Percentiles rank a stretch among this genome's conserved stretches.
Evolutionary conservation across 2,888 invertebrate species (phyloP).

Genomic region (Tetragnatha montana): DNA sequence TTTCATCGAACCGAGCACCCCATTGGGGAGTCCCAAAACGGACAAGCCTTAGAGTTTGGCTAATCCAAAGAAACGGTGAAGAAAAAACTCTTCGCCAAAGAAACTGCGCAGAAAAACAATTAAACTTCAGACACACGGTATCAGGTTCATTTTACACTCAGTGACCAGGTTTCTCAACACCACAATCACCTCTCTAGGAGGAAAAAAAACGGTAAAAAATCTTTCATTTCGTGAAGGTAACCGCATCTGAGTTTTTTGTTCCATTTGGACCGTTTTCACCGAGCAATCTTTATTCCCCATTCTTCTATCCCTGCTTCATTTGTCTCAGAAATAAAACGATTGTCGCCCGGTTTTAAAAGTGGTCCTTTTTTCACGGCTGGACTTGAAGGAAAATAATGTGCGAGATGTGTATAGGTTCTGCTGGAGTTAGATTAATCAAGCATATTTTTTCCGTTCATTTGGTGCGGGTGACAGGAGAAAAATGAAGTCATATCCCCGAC

Average conservation of each 20-base stretch:
- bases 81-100: slow-evolving; percentile 19
- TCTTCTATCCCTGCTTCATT: slow-evolving; percentile 46
- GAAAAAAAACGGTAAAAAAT: slow-evolving; percentile 35
- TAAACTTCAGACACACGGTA: slow-evolving; percentile 53
- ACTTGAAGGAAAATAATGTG: neutral
- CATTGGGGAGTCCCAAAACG: neutral
- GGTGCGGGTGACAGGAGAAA: too few species aligned
- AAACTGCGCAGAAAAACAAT: slow-evolving; percentile 58
- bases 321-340: slow-evolving; percentile 19
- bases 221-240: slow-evolving; percentile 40
- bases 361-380: neutral
- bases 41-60: slow-evolving; percentile 33
- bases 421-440: neutral
- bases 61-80: slow-evolving; percentile 45
- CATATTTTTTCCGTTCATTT: neutral
- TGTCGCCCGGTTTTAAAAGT: neutral
- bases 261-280: slow-evolving; percentile 10
- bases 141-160: slow-evolving; percentile 62
- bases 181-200: slow-evolving; percentile 47
- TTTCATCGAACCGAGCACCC: slow-evolving; percentile 28
- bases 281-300: slow-evolving; percentile 28
- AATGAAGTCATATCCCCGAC: too few species aligned
- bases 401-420: neutral
- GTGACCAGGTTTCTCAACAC: slow-evolving; percentile 54
- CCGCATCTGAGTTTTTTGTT: slow-evolving; percentile 32